Evolutionary conservation across 2,797 vertebrate species (phyloP).

Genomic region (Centropyge bicolor): DNA sequence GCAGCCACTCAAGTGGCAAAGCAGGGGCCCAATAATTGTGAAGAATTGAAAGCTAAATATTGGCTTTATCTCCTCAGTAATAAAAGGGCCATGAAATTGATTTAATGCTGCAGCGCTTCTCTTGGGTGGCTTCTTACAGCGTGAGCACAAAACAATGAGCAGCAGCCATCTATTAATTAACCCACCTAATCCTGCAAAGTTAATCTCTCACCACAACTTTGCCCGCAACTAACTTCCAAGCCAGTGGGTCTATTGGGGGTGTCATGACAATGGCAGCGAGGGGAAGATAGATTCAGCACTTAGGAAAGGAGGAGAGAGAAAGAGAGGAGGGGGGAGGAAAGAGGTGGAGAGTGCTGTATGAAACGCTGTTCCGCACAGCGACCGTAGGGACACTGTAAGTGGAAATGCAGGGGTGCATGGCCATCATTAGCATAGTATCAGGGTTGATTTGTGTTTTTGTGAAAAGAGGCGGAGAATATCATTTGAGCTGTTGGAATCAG

Average conservation of each 20-base stretch:
- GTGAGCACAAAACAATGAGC: constrained; percentile 88
- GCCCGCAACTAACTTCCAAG: constrained; percentile 85
- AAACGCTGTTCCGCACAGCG: constrained; percentile 62
- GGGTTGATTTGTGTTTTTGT: constrained; percentile 78
- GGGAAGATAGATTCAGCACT: constrained; percentile 78
- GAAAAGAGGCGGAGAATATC: constrained; percentile 71
- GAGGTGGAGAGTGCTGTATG: constrained; percentile 49
- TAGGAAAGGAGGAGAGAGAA: constrained; percentile 67
- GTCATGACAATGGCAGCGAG: constrained; percentile 81
- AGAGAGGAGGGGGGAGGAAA: constrained; percentile 23
- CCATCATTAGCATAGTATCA: constrained; percentile 75
- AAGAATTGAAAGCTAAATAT: constrained; percentile 89
- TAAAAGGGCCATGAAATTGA: constrained; percentile 93
- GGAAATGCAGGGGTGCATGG: constrained; percentile 72
- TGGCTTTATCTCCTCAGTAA: constrained; percentile 88
- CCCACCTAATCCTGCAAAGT: constrained; percentile 88
- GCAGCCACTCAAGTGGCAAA: constrained; percentile 85
- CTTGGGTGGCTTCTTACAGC: constrained; percentile 85
- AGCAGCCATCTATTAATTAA: constrained; percentile 92
- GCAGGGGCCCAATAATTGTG: constrained; percentile 85
- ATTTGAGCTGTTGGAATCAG: constrained; percentile 64
- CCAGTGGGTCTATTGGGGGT: constrained; percentile 81
- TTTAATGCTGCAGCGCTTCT: constrained; percentile 91
- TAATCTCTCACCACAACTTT: constrained; percentile 88
- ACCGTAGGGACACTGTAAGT: constrained; percentile 63